These are phyloP conservation scores for Diloba caeruleocephala DNA, from an alignment of 2,888 invertebrate genomes.

Conservation along the genomic window DNA sequence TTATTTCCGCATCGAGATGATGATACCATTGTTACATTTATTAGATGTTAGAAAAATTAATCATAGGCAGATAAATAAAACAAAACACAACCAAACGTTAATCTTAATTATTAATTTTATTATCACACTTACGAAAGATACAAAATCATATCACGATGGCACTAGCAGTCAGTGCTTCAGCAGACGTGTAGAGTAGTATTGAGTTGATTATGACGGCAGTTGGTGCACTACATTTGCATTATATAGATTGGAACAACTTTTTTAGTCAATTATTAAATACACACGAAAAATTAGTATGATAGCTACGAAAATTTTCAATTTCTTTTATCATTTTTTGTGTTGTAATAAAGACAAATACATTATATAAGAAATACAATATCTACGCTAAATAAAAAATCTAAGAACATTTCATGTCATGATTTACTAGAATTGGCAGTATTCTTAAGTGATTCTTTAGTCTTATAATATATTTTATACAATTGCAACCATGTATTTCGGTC, in stretches of 20 bases:
- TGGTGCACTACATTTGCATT: conserved; percentile 13
- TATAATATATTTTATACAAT: not conserved
- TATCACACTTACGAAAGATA: conserved; percentile 89
- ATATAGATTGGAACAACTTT: conserved; percentile 17
- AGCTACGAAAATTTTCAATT: conserved; percentile 20
- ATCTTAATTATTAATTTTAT: conserved; percentile 83
- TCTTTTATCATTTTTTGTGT: conserved; percentile 17
- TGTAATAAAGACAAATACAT: conserved; percentile 10
- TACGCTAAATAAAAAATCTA: conserved; percentile 28
- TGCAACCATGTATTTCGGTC: conserved; percentile 13
- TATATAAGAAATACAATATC: conserved; percentile 31
- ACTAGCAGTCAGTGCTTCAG: conserved; percentile 87
- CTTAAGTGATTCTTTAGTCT: too few species aligned
- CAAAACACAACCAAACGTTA: conserved; percentile 56
- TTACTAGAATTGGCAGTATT: not conserved
- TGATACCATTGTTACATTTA: too few species aligned
- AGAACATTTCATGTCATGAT: conserved; percentile 12
- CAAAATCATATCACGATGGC: conserved; percentile 88
- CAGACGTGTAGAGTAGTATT: conserved; percentile 66
- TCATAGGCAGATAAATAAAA: conserved; percentile 54
- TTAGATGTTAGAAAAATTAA: too few species aligned
- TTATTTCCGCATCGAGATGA: too few species aligned
- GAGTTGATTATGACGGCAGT: conserved; percentile 57
- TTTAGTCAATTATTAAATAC: conserved; percentile 63
- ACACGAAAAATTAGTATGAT: conserved; percentile 54